Evolutionary conservation across 2,797 vertebrate species (phyloP).

Genomic region (Antennarius maculatus): DNA sequence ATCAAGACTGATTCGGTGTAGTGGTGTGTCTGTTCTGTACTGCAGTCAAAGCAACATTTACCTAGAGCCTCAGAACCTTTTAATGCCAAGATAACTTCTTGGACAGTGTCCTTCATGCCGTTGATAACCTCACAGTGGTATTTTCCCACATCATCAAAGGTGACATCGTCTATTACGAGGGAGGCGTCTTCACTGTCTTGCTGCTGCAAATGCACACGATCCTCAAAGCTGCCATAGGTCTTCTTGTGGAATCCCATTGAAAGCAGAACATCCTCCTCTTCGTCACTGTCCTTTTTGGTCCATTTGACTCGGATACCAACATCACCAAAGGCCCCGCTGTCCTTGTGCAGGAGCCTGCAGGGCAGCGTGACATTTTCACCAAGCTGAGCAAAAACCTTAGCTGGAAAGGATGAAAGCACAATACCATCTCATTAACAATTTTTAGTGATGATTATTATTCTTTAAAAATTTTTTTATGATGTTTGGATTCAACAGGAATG

Average conservation of each 20-base stretch:
- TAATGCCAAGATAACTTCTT: conserved; percentile 85
- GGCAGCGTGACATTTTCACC: conserved; percentile 84
- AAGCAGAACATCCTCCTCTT: conserved; percentile 85
- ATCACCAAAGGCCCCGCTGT: conserved; percentile 57
- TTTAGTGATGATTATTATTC: background rate
- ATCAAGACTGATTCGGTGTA: conserved; percentile 25
- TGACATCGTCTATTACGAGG: conserved; percentile 83
- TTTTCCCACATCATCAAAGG: conserved; percentile 86
- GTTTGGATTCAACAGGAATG: too few species aligned
- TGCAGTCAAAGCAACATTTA: conserved; percentile 42
- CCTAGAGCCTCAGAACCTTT: conserved; percentile 65
- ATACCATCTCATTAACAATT: conserved; percentile 21
- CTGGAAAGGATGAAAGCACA: conserved; percentile 51
- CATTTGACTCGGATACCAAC: conserved; percentile 89
- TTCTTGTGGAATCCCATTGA: conserved; percentile 90
- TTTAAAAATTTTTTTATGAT: background rate
- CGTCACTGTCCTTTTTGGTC: conserved; percentile 89
- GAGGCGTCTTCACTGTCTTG: conserved; percentile 85
- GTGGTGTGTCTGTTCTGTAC: conserved; percentile 14
- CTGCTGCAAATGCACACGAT: conserved; percentile 81
- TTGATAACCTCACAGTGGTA: conserved; percentile 92
- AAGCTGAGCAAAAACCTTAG: conserved; percentile 77
- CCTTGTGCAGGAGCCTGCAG: conserved; percentile 49
- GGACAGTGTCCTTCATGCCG: conserved; percentile 84
- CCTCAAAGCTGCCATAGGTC: conserved; percentile 83